These are phyloP conservation scores for Drosophila mayaguana DNA, from an alignment of 2,888 invertebrate genomes.

Conservation along the genomic window DNA sequence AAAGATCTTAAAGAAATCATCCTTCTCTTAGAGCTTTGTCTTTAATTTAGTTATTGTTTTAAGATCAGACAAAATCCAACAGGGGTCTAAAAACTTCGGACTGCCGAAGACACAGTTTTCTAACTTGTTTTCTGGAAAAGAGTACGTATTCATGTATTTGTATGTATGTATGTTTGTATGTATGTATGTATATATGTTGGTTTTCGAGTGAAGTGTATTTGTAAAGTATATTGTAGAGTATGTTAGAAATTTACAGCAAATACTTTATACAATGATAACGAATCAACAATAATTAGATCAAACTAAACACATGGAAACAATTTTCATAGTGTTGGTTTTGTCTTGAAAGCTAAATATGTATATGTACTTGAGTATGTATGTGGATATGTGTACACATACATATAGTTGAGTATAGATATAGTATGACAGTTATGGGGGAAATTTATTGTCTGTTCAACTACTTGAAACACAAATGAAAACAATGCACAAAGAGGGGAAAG, in stretches of 20 bases:
- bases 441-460: slow-evolving; percentile 70
- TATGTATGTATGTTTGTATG: slow-evolving; percentile 17
- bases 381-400: slow-evolving; percentile 15
- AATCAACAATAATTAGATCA: slow-evolving; percentile 36
- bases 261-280: slow-evolving; percentile 70
- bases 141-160: slow-evolving; percentile 13
- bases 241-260: slow-evolving; percentile 79
- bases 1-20: no score
- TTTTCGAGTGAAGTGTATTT: slow-evolving; percentile 4
- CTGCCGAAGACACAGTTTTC: slow-evolving; percentile 2
- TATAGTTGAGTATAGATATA: slow-evolving; percentile 25
- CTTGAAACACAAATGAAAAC: slow-evolving; percentile 18
- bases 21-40: no score
- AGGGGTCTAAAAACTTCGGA: background rate
- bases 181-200: slow-evolving; percentile 27
- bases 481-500: slow-evolving; percentile 5
- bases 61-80: background rate
- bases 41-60: background rate
- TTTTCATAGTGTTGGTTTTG: slow-evolving; percentile 15
- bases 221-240: slow-evolving; percentile 24
- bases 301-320: slow-evolving; percentile 38
- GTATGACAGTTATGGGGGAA: slow-evolving; percentile 73
- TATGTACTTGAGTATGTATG: slow-evolving; percentile 25
- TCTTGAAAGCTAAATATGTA: slow-evolving; percentile 39
- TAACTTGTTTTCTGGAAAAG: slow-evolving; percentile 4